Conservation (phyloP, 92 coral and sea anemone species). For the Virgularia gustaviana region DNA sequence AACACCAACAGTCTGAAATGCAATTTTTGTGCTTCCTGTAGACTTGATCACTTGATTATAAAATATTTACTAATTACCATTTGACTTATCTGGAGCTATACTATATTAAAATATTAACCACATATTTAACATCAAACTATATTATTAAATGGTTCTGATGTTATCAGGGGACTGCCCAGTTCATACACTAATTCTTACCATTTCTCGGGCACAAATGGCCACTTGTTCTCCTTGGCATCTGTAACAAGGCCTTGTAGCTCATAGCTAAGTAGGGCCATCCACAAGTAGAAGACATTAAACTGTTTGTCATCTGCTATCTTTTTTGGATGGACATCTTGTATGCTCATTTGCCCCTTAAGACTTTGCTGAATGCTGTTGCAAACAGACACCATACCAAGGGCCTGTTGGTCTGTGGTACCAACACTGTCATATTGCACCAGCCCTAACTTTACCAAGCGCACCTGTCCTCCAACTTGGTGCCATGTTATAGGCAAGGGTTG, state of each 20-base stretch:
- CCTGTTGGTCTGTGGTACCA: neutral
- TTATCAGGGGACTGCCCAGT: too few species aligned
- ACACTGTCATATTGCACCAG: slow-evolving; percentile 38
- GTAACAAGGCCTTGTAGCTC: slow-evolving; percentile 54
- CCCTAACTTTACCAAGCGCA: slow-evolving; percentile 43
- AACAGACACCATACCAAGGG: slow-evolving; percentile 18
- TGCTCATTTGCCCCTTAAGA: slow-evolving; percentile 19
- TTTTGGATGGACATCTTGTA: neutral
- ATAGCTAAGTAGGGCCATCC: slow-evolving; percentile 65
- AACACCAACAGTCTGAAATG: too few species aligned
- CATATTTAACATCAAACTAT: too few species aligned
- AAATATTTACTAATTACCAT: too few species aligned
- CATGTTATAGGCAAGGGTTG: slow-evolving; percentile 57
- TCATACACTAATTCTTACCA: slow-evolving; percentile 54
- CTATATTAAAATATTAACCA: too few species aligned
- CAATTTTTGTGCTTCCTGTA: too few species aligned
- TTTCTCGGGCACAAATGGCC: slow-evolving; percentile 98
- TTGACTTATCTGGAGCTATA: too few species aligned
- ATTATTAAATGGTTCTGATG: too few species aligned
- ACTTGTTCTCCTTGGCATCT: slow-evolving; percentile 69
- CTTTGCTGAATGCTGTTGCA: slow-evolving; percentile 27
- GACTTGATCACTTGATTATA: too few species aligned
- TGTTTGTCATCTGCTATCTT: neutral
- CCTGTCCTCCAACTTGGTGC: slow-evolving; percentile 9
- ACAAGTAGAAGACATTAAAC: slow-evolving; percentile 60